These are phyloP conservation scores for Enteromius viviparus DNA, from an alignment of 2,797 vertebrate species.

Conservation along the genomic window DNA sequence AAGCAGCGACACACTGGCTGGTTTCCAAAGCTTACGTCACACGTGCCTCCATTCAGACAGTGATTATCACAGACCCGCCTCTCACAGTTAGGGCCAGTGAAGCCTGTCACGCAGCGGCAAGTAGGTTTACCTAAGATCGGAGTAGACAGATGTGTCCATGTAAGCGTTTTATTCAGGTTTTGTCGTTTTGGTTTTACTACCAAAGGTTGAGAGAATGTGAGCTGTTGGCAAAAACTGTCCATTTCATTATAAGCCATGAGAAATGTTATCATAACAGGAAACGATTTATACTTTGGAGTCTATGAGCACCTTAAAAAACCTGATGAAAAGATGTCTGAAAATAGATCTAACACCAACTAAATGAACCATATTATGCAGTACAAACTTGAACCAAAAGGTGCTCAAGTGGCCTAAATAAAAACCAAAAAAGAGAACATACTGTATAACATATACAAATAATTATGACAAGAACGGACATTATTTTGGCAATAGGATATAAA, in stretches of 20 bases:
- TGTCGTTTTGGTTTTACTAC: background rate
- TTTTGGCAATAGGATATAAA: no score
- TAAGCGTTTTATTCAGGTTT: background rate
- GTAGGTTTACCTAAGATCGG: constrained; percentile 74
- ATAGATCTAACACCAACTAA: background rate
- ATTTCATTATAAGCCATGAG: background rate
- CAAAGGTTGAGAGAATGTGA: background rate
- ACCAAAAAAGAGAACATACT: background rate
- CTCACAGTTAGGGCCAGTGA: constrained; percentile 91
- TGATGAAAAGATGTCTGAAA: background rate
- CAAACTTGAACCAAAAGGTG: background rate
- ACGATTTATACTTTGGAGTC: background rate
- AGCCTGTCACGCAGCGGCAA: constrained; percentile 89
- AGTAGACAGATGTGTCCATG: background rate
- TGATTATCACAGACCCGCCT: constrained; percentile 87
- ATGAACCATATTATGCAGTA: background rate
- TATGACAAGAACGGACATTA: background rate
- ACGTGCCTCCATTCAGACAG: constrained; percentile 92
- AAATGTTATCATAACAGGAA: background rate
- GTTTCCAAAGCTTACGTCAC: constrained; percentile 90
- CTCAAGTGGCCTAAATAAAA: background rate
- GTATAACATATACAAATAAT: background rate
- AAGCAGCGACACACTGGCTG: constrained; percentile 91
- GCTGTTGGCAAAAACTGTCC: background rate
- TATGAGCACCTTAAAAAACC: background rate